Evolutionary conservation across 2,113 vertebrate species (phyloP).

Genomic region (Grammomys surdaster): DNA sequence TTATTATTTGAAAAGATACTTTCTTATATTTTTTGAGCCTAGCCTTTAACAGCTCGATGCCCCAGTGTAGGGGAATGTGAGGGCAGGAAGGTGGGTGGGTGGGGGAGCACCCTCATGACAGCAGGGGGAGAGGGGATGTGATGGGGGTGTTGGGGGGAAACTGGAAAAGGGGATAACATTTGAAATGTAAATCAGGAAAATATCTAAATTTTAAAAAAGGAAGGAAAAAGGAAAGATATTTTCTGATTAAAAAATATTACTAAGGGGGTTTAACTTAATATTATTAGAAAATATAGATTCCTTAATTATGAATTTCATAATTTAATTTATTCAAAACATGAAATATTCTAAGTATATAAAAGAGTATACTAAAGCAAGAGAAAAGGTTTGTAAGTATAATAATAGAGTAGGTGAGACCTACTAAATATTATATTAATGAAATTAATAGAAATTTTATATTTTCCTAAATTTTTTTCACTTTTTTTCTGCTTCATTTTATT

Average conservation of each 20-base stretch:
- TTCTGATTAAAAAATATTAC: conserved; percentile 36
- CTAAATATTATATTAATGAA: conserved; percentile 62
- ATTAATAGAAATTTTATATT: conserved; percentile 34
- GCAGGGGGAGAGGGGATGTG: no score
- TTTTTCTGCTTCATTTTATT: not conserved
- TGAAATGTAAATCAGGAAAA: no score
- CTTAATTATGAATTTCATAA: conserved; percentile 5
- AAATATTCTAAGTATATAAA: not conserved
- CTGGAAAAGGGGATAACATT: no score
- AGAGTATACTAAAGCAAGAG: not conserved
- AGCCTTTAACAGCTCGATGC: no score
- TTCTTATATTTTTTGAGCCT: not conserved
- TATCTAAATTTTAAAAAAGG: no score
- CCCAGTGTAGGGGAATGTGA: no score
- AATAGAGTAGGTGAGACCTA: not conserved
- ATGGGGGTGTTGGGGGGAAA: no score
- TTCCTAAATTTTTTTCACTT: not conserved
- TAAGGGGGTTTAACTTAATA: conserved; percentile 42
- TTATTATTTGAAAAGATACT: conserved; percentile 37
- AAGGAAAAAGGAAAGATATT: not conserved
- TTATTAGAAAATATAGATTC: conserved; percentile 3
- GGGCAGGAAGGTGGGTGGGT: no score
- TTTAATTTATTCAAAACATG: no score
- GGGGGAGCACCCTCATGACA: no score
- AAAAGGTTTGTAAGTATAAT: conserved; percentile 29